Base-by-base conservation (phyloP, 2,113 vertebrate species). In the Phylloscopus trochiloides region DNA sequence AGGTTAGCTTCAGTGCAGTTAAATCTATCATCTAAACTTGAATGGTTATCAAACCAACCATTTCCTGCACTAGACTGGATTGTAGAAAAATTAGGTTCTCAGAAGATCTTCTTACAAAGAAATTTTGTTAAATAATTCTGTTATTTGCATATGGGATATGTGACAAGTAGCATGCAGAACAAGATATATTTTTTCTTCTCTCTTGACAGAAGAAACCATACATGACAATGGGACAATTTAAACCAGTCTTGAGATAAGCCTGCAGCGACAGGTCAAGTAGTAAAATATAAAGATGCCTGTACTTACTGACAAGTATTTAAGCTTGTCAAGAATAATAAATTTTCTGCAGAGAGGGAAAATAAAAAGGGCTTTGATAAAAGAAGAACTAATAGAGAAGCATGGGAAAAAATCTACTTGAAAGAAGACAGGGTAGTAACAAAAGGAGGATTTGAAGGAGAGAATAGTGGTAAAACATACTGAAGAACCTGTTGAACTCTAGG, bases 261-360 rank as follows among this genome's bases (percentile, higher is more conserved):
- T 90, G 48, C 17, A 96, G 88, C 0, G 0, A 79, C 20, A 90
- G 82, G 74, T 93, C 74, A 75, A 82, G 62, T 50, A 71, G 61
- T 26, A 67, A 78, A 19, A 82, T n/a, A 48, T n/a, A 63, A 92
- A 88, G 57, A 90, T 78, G 74, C 7, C 29, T 75, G 18, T 59
- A 47, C 51, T 82, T 93, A 85, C 52, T 81, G 74, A 81, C 52
- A 96, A 86, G 67, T 73, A 31, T 79, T 94, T 95, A 90, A 92
- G 68, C 58, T 63, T 96, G 72, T 95, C 79, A 92, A 79, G 50
- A 61, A 40, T 15, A 92, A 59, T 68, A 73, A 20, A 16, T 47
- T 63, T 61, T 43, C 42, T 78, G 12, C 5, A 45, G 18, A 79
- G 5, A 52, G 20, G 26, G 7, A 9, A 7, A 16, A 77, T 34